These are phyloP conservation scores for Nilaparvata lugens DNA, from an alignment of 1,140 invertebrate species.

Conservation along the genomic window DNA sequence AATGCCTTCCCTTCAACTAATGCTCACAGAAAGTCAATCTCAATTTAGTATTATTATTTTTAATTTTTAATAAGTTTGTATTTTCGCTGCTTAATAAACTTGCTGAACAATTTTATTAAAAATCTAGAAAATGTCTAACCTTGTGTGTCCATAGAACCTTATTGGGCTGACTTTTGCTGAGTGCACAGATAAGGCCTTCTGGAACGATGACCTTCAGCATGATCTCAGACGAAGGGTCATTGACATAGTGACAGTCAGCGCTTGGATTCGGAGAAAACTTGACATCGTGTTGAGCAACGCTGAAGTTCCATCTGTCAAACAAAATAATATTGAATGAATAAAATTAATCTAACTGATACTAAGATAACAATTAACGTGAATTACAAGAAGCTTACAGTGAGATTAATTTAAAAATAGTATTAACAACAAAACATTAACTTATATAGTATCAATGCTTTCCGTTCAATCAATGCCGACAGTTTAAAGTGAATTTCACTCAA, in stretches of 20 bases:
- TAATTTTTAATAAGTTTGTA: too few relatives aligned
- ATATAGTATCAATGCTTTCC: too few relatives aligned
- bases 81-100: too few relatives aligned
- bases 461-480: too few relatives aligned
- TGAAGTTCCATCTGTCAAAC: slow-evolving; percentile 81
- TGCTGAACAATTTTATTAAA: too few relatives aligned
- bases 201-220: slow-evolving; percentile 58
- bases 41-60: neutral
- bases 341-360: too few relatives aligned
- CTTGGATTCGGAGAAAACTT: slow-evolving; percentile 43
- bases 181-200: slow-evolving; percentile 60
- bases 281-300: slow-evolving; percentile 79
- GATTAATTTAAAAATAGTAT: too few relatives aligned
- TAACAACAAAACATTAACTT: too few relatives aligned
- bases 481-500: too few relatives aligned
- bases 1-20: too few relatives aligned
- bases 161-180: slow-evolving; percentile 42
- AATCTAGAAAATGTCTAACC: slow-evolving; percentile 34
- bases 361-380: too few relatives aligned
- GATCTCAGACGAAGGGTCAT: slow-evolving; percentile 36
- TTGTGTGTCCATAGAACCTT: slow-evolving; percentile 59
- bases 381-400: too few relatives aligned
- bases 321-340: slow-evolving; percentile 7
- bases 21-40: neutral
- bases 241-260: slow-evolving; percentile 40